These are phyloP conservation scores for Haliaeetus leucogaster DNA, from an alignment of 2,113 vertebrate genomes.

Conservation along the genomic window DNA sequence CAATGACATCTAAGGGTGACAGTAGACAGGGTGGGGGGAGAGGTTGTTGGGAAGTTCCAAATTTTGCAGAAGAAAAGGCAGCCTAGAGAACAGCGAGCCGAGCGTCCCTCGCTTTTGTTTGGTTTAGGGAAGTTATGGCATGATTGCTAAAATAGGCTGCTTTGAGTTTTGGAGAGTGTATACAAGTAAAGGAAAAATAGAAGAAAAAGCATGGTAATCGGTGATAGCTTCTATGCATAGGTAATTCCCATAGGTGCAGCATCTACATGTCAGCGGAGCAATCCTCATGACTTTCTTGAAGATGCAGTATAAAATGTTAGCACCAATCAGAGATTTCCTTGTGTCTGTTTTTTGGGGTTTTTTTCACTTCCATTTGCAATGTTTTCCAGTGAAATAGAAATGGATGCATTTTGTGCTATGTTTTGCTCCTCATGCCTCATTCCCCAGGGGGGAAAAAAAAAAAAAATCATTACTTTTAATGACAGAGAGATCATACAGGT, in stretches of 20 bases:
- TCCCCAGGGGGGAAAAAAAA: neutral
- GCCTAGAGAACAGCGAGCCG: neutral
- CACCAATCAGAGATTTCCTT: neutral
- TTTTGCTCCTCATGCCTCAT: neutral
- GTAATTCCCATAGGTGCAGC: neutral
- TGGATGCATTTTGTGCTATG: no score
- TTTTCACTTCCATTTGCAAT: no score
- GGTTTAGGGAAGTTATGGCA: neutral
- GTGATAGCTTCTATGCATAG: neutral
- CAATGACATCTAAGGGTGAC: constrained; percentile 41
- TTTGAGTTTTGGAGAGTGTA: neutral
- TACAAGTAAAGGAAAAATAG: neutral
- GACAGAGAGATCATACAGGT: neutral
- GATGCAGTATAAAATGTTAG: neutral
- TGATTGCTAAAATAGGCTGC: neutral
- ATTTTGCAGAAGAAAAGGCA: neutral
- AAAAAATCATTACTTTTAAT: neutral
- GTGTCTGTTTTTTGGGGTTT: neutral
- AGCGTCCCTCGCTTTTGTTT: neutral
- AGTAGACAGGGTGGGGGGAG: neutral
- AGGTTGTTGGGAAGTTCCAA: neutral
- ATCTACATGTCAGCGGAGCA: neutral
- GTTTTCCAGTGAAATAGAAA: no score
- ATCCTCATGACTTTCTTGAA: neutral
- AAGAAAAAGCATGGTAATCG: neutral